Evolutionary conservation across 1,140 invertebrate genomes (phyloP).

Genomic region (Apocrypta bakeri): DNA sequence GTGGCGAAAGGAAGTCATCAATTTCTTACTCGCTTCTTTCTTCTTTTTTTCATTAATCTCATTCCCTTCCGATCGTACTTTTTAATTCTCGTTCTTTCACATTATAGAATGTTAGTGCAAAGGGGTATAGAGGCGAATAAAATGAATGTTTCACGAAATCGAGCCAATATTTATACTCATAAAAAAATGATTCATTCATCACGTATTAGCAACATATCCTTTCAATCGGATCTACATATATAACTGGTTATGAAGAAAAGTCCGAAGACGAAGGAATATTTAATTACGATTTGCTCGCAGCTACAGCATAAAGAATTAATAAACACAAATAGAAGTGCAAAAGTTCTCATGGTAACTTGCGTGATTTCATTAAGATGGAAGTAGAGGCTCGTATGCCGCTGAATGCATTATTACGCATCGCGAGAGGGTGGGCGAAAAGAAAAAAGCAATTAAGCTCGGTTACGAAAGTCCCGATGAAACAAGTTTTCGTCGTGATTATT

Average conservation of each 20-base stretch:
- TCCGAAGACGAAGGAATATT: no score
- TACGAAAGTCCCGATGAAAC: not conserved
- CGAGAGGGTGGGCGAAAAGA: not conserved
- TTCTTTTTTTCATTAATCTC: not conserved
- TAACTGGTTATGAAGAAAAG: no score
- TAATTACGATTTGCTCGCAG: not conserved
- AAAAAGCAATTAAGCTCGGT: not conserved
- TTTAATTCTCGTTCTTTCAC: slow-evolving; percentile 3
- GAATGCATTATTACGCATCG: not conserved
- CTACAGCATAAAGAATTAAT: not conserved
- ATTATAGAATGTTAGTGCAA: no score
- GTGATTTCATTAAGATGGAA: slow-evolving; percentile 3
- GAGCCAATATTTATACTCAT: no score
- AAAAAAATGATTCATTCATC: no score
- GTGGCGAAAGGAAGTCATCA: slow-evolving; percentile 8
- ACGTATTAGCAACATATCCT: no score
- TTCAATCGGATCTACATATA: no score
- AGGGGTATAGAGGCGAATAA: not conserved
- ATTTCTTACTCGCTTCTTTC: not conserved
- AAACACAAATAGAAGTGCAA: not conserved
- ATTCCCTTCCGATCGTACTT: not conserved
- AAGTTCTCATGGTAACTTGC: not conserved
- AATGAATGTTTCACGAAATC: not conserved
- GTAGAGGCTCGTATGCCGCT: not conserved
- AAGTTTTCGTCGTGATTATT: not conserved